phyloP scores from a whole-genome alignment of 2,797 vertebrate genomes.

The Melanotaenia nigrans region DNA sequence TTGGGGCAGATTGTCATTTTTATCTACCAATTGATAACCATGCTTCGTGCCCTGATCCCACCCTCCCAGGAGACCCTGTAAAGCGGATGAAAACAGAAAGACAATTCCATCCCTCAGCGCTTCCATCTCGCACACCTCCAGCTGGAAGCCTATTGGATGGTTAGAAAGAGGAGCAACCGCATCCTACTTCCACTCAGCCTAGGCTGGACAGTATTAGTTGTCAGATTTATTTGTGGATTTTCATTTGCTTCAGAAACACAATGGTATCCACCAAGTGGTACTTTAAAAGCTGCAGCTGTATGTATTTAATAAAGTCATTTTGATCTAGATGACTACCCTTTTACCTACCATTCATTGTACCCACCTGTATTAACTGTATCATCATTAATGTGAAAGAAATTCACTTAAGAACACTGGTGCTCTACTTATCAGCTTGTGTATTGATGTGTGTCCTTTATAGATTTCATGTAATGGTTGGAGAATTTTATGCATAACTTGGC shows the following conservation, averaged over 20 bases:
- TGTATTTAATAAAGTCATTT: neutral
- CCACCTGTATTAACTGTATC: too few relatives aligned
- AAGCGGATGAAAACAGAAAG: constrained; percentile 78
- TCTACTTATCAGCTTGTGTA: too few relatives aligned
- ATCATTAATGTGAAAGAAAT: too few relatives aligned
- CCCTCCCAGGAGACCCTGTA: constrained; percentile 78
- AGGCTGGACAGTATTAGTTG: constrained; percentile 27
- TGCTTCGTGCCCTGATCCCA: constrained; percentile 73
- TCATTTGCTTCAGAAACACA: constrained; percentile 23
- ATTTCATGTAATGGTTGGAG: too few relatives aligned
- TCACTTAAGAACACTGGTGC: too few relatives aligned
- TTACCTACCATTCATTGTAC: too few relatives aligned
- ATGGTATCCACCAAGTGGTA: constrained; percentile 4
- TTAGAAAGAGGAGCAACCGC: constrained; percentile 27
- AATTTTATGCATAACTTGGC: too few relatives aligned
- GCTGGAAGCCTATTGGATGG: constrained; percentile 50
- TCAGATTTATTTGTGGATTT: constrained; percentile 30
- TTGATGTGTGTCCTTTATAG: too few relatives aligned
- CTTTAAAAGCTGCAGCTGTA: neutral
- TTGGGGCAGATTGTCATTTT: constrained; percentile 80
- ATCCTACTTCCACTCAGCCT: constrained; percentile 47
- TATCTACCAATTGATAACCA: constrained; percentile 82
- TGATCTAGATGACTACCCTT: too few relatives aligned
- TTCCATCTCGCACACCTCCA: constrained; percentile 64
- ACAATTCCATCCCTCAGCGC: constrained; percentile 80